Base-by-base conservation (phyloP, 2,113 vertebrate species). In the Scomber colias region DNA sequence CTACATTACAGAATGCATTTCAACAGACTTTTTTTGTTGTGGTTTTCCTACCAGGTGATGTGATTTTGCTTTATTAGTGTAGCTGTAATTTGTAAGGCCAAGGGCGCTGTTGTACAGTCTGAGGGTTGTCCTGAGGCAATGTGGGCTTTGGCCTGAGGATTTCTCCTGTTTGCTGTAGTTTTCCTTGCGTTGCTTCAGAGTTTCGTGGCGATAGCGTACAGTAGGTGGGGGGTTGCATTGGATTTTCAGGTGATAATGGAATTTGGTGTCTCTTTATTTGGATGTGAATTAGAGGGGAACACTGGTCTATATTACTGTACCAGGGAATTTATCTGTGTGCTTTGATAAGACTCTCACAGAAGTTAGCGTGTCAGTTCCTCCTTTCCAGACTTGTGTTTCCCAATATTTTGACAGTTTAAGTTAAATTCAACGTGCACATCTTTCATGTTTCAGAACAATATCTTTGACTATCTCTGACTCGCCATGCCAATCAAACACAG, bases 111-210 rank as follows among this genome's bases (percentile, higher is more conserved):
- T 83, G 81, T 88, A 74, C 66, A 31, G 35, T 91, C 86, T 85
- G 73, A 87, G 71, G 82, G 79, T 81, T 89, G 73, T 86, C 89
- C 91, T 90, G 60, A 76, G 89, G 89, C 88, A 21, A 27, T 86
- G 45, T 84, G 27, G 74, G 67, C 80, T 84, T 57, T 17, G 68
- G 76, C 69, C 53, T 5, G 69, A 83, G 75, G 82, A 77, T 59
- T 75, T 69, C 73, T 83, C 59, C 70, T 30, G 14, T 88, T 66
- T 77, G 53, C 55, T 80, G 17, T 56, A 0, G 24, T 75, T 63
- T 81, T 71, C 10, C 69, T 74, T 31, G 46, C 10, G 31, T 40
- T 45, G 19, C 53, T 66, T 71, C 24, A 66, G 64, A 85, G 75
- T 64, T 71, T 31, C 72, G 55, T 49, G 35, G 53, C 8, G 21